Evolutionary conservation across 2,797 vertebrate genomes (phyloP).

Genomic region (Neostethus bicornis): DNA sequence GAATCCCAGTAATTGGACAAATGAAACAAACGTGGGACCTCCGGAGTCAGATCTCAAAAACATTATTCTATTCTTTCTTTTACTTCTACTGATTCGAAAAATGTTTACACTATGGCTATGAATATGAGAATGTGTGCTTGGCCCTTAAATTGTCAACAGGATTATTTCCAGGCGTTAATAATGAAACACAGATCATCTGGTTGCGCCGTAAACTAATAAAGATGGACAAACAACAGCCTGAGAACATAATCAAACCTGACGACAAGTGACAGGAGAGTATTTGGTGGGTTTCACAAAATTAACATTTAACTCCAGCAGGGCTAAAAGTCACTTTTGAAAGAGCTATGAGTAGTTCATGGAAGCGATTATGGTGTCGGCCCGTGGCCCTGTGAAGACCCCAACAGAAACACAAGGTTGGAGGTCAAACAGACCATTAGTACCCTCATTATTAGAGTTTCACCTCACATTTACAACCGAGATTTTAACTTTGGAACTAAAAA

Average conservation of each 20-base stretch:
- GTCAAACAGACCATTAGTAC: slow-evolving; percentile 76
- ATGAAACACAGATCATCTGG: slow-evolving; percentile 75
- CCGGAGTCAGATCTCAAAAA: not conserved
- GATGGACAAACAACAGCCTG: slow-evolving; percentile 74
- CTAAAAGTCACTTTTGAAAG: slow-evolving; percentile 73
- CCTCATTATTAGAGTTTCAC: slow-evolving; percentile 63
- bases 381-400: slow-evolving; percentile 73
- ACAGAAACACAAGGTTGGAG: slow-evolving; percentile 72
- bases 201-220: slow-evolving; percentile 72
- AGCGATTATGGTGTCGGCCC: slow-evolving; percentile 77
- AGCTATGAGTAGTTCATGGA: slow-evolving; percentile 76
- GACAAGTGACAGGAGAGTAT: slow-evolving; percentile 80
- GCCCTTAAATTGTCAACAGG: slow-evolving; percentile 42
- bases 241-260: slow-evolving; percentile 78
- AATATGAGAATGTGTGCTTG: slow-evolving; percentile 2
- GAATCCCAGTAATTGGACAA: slow-evolving; percentile 13
- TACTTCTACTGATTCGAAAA: slow-evolving; percentile 8
- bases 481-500: slow-evolving; percentile 14
- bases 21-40: not conserved
- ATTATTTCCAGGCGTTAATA: slow-evolving; percentile 70
- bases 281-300: slow-evolving; percentile 77
- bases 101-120: slow-evolving; percentile 5
- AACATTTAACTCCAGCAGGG: slow-evolving; percentile 75
- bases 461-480: slow-evolving; percentile 58
- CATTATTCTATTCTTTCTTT: not conserved